Conservation (phyloP, 2,797 vertebrate species). For the Meriones psammophilus region DNA sequence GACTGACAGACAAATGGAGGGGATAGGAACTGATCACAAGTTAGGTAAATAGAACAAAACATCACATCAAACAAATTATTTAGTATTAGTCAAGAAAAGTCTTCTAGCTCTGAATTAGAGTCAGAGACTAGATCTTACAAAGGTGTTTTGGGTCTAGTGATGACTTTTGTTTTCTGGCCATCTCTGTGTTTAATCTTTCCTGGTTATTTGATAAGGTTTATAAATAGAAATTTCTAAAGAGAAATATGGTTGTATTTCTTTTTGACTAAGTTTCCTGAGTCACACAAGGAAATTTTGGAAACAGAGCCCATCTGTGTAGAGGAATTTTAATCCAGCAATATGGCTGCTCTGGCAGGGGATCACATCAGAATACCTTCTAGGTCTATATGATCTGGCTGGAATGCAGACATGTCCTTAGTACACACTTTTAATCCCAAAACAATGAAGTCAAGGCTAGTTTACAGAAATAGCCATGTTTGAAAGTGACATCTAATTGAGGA, state of each 20-base stretch:
- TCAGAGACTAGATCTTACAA: not conserved
- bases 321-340: too few species aligned
- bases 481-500: too few species aligned
- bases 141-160: not conserved
- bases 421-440: too few species aligned
- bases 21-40: not conserved
- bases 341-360: too few species aligned
- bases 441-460: too few species aligned
- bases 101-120: not conserved
- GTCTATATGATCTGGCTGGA: too few species aligned
- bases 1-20: not conserved
- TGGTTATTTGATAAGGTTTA: not conserved
- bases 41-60: not conserved
- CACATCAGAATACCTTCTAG: too few species aligned
- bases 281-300: not conserved
- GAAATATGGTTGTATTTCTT: not conserved
- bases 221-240: not conserved
- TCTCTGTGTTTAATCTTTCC: not conserved
- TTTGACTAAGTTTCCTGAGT: not conserved
- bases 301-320: not conserved
- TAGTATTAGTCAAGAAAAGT: not conserved
- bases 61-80: not conserved
- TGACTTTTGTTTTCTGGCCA: not conserved
- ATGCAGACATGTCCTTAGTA: too few species aligned
- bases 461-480: too few species aligned